Evolutionary conservation across 2,888 invertebrate species (phyloP), one percentile per base, ranked within the genome.

Genomic region (Conchocele bisecta): DNA sequence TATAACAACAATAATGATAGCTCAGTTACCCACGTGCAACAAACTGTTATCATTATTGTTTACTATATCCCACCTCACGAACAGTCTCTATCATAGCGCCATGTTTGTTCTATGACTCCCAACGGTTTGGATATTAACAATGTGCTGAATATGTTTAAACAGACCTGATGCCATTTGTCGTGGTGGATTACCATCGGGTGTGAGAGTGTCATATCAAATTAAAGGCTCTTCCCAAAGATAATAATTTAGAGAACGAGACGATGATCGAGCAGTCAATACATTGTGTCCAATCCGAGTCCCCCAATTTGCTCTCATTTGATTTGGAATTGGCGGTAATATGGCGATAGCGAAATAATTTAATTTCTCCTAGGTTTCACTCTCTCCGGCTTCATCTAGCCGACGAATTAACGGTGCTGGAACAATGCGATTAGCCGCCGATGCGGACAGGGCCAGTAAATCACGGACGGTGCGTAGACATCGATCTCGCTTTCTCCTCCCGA

Each of bases 251-350:
- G 68, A 58, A 74, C 67, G 59, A 57, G 71, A 64, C 61, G 56
- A 31, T 39, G 61, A 56, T 63, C 70, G 44, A 60, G 41, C 53
- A 50, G 58, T 35, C 63, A 37, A 54, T 58, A 37, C 35, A 31
- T 54, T 35, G 48, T 61, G 67, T 61, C 60, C 68, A 74, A 74
- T 71, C 56, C 51, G 50, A 46, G 58, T 42, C 63, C 58, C n/a
- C 42, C 64, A 74, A 77, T 77, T 77, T 60, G 70, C 60, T 68
- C 74, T 74, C 74, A 77, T 77, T 77, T 71, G 73, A 71, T 67
- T 77, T 74, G 63, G 74, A 77, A 74, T 74, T 74, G 71, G 65
- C 67, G 68, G 42, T 77, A 77, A 76, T 73, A 73, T 42, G 59
- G 39, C 42, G 66, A 66, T 57, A 69, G 68, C 50, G 50, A 50